Conservation (phyloP, 2,888 invertebrate species). For the Toxonevra muliebris region DNA sequence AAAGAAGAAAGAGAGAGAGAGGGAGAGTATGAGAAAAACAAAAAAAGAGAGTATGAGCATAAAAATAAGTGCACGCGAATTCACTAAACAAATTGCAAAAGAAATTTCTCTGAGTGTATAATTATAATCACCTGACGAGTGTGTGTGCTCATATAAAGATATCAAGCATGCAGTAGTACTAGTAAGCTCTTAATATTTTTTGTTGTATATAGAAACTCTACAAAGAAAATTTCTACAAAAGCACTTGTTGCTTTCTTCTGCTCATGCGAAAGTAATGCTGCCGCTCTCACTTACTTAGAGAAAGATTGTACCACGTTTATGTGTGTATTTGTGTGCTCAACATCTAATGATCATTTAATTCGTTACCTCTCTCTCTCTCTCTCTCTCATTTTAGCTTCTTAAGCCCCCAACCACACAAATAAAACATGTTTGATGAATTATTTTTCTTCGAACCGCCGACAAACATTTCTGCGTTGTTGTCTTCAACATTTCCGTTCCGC, state of each 20-base stretch:
- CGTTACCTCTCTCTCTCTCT: no score
- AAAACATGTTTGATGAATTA: slow-evolving; percentile 19
- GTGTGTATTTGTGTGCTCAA: no score
- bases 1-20: no score
- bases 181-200: no score
- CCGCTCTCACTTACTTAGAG: slow-evolving; percentile 4
- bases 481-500: slow-evolving; percentile 17
- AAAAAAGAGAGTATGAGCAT: no score
- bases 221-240: not conserved
- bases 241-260: slow-evolving; percentile 11
- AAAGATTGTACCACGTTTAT: slow-evolving; percentile 23
- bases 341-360: no score
- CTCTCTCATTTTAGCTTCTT: no score
- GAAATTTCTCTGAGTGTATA: slow-evolving; percentile 3
- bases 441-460: slow-evolving; percentile 6
- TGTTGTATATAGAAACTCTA: no score
- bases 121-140: no score
- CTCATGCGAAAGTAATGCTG: not conserved
- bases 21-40: no score
- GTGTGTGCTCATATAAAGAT: no score
- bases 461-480: not conserved
- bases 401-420: not conserved
- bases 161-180: no score
- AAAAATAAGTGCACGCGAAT: slow-evolving; percentile 24
- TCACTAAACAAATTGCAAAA: not conserved